These are phyloP conservation scores for Piaya cayana DNA, from an alignment of 2,113 vertebrate species.

Conservation along the genomic window DNA sequence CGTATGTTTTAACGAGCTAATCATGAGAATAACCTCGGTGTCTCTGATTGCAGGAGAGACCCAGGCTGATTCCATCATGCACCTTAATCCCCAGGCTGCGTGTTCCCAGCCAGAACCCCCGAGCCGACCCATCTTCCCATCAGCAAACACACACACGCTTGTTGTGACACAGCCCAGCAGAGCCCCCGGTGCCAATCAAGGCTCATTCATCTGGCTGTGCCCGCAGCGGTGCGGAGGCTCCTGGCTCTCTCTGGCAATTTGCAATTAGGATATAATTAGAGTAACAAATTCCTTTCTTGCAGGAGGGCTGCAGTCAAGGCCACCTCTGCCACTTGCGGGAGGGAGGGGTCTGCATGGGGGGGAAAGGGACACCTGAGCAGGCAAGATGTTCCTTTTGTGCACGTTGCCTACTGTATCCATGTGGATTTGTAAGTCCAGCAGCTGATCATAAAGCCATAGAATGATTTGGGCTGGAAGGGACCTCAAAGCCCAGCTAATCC, in stretches of 20 bases:
- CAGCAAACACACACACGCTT: not conserved
- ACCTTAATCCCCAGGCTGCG: not conserved
- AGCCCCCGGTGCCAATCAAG: not conserved
- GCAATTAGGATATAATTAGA: not conserved
- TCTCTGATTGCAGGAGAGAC: not conserved
- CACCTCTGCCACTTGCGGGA: not conserved
- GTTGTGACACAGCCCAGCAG: not conserved
- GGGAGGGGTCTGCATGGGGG: not conserved
- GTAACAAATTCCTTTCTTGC: not conserved
- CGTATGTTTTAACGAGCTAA: rapidly evolving
- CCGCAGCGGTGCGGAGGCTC: not conserved
- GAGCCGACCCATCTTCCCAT: not conserved
- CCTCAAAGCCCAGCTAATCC: no score
- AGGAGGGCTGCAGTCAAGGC: not conserved
- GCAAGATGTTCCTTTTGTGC: not conserved
- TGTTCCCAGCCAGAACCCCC: not conserved
- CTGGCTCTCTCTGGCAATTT: not conserved
- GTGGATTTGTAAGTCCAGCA: not conserved
- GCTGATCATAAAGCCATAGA: not conserved
- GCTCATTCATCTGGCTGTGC: not conserved
- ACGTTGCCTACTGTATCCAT: rapidly evolving
- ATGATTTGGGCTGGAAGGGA: no score
- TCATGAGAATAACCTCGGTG: rapidly evolving
- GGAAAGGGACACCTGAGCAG: not conserved
- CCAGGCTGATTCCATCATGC: rapidly evolving